A percentile compares a stretch with the other conserved stretches of the same genome.
These are phyloP conservation scores for Caranx melampygus DNA, from an alignment of 2,113 vertebrate species.

Conservation along the genomic window DNA sequence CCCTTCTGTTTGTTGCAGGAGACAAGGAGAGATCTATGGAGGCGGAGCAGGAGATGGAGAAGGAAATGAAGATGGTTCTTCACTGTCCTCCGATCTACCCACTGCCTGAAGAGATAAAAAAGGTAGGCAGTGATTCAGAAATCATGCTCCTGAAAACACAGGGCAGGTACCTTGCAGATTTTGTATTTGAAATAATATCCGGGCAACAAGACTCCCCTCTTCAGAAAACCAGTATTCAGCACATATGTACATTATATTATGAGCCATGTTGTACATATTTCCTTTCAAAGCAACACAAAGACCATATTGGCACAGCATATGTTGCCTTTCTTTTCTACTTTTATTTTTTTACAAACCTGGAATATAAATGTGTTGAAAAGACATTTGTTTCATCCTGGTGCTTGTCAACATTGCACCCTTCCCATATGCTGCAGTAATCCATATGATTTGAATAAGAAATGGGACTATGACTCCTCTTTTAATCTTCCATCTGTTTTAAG, in stretches of 20 bases:
- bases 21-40: constrained; percentile 46
- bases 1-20: constrained; percentile 59
- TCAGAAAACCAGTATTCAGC: background rate
- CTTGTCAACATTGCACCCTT: constrained; percentile 27
- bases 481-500: constrained; percentile 68
- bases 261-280: background rate
- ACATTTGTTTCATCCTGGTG: background rate
- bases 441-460: constrained; percentile 56
- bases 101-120: constrained; percentile 82
- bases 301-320: constrained; percentile 49
- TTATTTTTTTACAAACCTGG: constrained; percentile 22
- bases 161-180: background rate
- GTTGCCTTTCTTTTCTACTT: background rate
- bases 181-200: constrained; percentile 1
- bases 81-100: constrained; percentile 71
- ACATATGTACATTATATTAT: background rate
- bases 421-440: constrained; percentile 60
- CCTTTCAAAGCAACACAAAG: constrained; percentile 32
- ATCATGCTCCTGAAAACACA: constrained; percentile 16
- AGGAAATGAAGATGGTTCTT: constrained; percentile 66
- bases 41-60: constrained; percentile 44
- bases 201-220: background rate
- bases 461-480: constrained; percentile 36
- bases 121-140: constrained; percentile 68
- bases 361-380: constrained; percentile 34